Base-by-base conservation (phyloP, 2,888 invertebrate genomes). In the Drosophila pullipes region DNA sequence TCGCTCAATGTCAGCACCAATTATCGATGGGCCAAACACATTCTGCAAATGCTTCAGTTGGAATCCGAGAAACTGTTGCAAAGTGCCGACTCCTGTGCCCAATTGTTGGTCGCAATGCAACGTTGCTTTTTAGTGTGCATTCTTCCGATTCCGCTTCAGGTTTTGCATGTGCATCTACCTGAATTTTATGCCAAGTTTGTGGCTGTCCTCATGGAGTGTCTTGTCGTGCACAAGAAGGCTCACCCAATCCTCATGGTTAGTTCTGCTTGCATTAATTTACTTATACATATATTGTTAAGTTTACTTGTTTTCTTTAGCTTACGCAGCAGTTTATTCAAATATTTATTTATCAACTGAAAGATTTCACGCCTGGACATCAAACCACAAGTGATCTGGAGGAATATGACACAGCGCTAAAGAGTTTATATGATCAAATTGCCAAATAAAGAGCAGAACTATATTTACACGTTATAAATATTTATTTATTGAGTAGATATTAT, bases 11-110 rank as follows among this genome's bases (percentile, higher is more conserved):
- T 87, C 4, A 83, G 82, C 64, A 91, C 89, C 4, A 86, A 85
- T 25, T 92, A 90, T 60, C 91, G 92, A 9, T 93, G 93, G 93
- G 91, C 92, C 4, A 91, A 93, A 74, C 81, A 69, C 39, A 85
- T 93, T 49, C 69, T 93, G 4, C 69, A 92, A 63, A 84, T 92
- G 74, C 86, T 93, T 55, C 68, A 90, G 9, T 62, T 91, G 30
- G 92, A 92, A 62, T 92, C 93, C 0, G 85, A 92, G 28, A 90
- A 89, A 57, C 73, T 93, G 6, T 64, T 93, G 68, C 85, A 83
- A 33, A 80, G 81, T 16, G 59, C 71, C 0, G 77, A 81, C 5
- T 76, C 76, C 3, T 91, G 89, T 44, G 55, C 62, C 0, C 58
- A 85, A 64, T 55, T 93, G 53, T 61, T 93, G 28, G 52, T 64